Conservation (phyloP, 35 echinoderm and acorn worm species). For the Heliocidaris erythrogramma region DNA sequence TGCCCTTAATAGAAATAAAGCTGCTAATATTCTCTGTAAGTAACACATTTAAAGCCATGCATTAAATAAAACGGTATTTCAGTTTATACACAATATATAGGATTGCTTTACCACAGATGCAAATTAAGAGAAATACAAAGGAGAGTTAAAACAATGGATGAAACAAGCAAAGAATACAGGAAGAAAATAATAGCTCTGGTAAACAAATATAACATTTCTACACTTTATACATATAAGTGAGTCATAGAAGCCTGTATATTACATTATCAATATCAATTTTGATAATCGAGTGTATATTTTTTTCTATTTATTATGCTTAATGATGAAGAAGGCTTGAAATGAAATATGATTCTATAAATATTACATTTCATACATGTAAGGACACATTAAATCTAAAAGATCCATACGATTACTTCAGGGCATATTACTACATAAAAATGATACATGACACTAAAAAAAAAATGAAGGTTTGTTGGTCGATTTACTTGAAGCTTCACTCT, state of each 20-base stretch:
- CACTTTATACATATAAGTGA: slow-evolving; percentile 21
- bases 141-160: background rate
- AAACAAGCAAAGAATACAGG: background rate
- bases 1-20: background rate
- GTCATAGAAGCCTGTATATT: background rate
- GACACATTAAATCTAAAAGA: background rate
- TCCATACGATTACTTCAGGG: background rate
- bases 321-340: background rate
- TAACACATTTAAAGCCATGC: slow-evolving; percentile 19
- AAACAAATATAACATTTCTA: slow-evolving; percentile 3
- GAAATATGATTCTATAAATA: background rate
- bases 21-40: background rate
- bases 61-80: slow-evolving; percentile 31
- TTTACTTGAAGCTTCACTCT: background rate
- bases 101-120: background rate
- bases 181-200: background rate
- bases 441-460: too few species aligned
- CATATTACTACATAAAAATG: background rate
- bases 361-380: background rate
- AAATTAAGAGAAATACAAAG: background rate
- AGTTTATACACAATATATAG: slow-evolving; percentile 23
- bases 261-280: background rate
- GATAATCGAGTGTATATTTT: background rate
- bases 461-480: background rate
- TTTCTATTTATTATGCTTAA: background rate